These are phyloP conservation scores for Rhadina sibilatrix DNA, from an alignment of 2,113 vertebrate genomes.

Conservation along the genomic window DNA sequence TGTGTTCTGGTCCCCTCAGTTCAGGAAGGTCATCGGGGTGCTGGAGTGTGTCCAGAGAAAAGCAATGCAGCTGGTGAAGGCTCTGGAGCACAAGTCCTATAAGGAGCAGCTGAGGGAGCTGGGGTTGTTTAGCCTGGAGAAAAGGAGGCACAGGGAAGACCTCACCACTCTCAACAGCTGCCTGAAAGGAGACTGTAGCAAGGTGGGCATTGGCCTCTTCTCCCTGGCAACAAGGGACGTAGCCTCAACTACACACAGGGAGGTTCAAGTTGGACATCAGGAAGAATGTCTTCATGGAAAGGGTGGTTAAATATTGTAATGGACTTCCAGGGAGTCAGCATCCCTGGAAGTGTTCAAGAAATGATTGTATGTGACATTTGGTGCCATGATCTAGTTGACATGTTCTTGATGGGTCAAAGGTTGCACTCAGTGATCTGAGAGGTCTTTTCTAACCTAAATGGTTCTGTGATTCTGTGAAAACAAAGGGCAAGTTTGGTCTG, in stretches of 20 bases:
- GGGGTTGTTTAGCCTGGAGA: neutral
- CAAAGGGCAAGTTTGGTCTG: neutral
- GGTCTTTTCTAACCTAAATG: neutral
- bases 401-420: neutral
- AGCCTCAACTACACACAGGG: neutral
- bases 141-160: neutral
- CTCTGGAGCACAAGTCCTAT: neutral
- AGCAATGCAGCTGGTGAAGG: neutral
- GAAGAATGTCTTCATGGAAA: neutral
- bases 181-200: neutral
- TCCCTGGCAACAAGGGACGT: neutral
- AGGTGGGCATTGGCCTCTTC: neutral
- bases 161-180: rapidly evolving
- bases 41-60: neutral
- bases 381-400: rapidly evolving
- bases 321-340: neutral
- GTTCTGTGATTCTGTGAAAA: neutral
- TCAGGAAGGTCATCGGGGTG: neutral
- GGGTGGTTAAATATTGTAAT: neutral
- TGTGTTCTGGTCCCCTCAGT: neutral
- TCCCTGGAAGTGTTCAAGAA: neutral
- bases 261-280: neutral
- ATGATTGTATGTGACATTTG: neutral
- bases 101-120: neutral
- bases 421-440: neutral